phyloP scores from a whole-genome alignment of 2,888 invertebrate species.

The Synanthedon tipuliformis region DNA sequence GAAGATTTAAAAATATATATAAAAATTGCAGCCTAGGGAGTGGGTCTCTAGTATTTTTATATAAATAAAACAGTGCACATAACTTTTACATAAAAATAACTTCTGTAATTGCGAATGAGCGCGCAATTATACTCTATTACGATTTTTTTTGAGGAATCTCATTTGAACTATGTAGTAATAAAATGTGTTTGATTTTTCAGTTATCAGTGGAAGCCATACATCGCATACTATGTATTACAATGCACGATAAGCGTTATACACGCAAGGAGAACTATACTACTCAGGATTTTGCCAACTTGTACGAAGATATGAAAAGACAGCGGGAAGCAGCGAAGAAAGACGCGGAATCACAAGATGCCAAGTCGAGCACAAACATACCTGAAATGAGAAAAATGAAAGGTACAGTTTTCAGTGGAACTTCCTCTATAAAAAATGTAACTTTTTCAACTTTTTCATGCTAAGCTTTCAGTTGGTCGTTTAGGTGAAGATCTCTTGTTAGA shows the following conservation, averaged over 20 bases:
- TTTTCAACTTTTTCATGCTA: neutral
- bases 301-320: conserved; percentile 11
- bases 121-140: too few relatives aligned
- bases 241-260: conserved; percentile 42
- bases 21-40: too few relatives aligned
- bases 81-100: too few relatives aligned
- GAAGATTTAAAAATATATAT: too few relatives aligned
- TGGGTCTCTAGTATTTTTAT: too few relatives aligned
- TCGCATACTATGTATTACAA: conserved; percentile 48
- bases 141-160: too few relatives aligned
- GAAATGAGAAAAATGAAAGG: too few relatives aligned
- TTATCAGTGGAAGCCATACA: conserved; percentile 48
- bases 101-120: too few relatives aligned
- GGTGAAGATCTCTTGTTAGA: neutral
- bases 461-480: neutral
- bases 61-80: too few relatives aligned
- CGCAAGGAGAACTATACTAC: conserved; percentile 17
- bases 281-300: conserved; percentile 35
- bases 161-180: neutral
- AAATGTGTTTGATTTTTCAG: conserved; percentile 19
- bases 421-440: neutral
- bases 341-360: neutral
- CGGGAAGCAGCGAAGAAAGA: neutral
- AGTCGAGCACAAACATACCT: too few relatives aligned
- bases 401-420: neutral